Percentiles rank a stretch among this genome's conserved stretches.
Conservation (phyloP, 1,140 invertebrate species). For the Caerostris darwini region DNA sequence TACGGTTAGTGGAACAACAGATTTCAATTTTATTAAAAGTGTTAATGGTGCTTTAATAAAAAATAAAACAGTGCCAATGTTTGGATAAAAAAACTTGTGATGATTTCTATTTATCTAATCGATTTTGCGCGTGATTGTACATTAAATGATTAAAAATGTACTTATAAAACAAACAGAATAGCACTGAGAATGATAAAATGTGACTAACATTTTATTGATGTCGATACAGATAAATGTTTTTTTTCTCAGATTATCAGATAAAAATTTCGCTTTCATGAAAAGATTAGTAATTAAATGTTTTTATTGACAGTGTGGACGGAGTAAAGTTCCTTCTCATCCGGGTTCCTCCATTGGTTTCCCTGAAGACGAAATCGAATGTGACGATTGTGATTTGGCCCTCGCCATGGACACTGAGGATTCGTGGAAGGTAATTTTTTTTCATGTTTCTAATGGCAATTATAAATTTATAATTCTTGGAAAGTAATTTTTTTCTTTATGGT, state of each 20-base stretch:
- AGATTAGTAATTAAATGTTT: background rate
- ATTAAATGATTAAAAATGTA: background rate
- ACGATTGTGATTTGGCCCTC: constrained; percentile 78
- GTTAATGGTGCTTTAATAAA: background rate
- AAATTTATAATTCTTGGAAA: background rate
- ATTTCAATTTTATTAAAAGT: background rate
- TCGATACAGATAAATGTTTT: background rate
- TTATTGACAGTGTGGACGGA: constrained; percentile 45
- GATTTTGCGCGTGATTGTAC: background rate
- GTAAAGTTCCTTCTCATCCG: constrained; percentile 57
- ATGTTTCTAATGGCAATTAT: background rate
- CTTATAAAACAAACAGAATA: background rate
- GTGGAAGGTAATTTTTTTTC: constrained; percentile 62
- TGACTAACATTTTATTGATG: background rate
- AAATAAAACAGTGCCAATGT: background rate
- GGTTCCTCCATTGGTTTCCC: constrained; percentile 64
- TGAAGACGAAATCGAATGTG: constrained; percentile 81
- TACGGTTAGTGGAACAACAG: background rate
- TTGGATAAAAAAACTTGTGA: background rate
- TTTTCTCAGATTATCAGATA: background rate
- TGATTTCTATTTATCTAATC: constrained; percentile 1
- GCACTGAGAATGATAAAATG: background rate
- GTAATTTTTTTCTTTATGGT: background rate
- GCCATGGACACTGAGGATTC: constrained; percentile 68
- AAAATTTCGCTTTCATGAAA: background rate